Evolutionary conservation across 2,113 vertebrate genomes (phyloP), one percentile per base, ranked within the genome.

Genomic region (Perca flavescens): DNA sequence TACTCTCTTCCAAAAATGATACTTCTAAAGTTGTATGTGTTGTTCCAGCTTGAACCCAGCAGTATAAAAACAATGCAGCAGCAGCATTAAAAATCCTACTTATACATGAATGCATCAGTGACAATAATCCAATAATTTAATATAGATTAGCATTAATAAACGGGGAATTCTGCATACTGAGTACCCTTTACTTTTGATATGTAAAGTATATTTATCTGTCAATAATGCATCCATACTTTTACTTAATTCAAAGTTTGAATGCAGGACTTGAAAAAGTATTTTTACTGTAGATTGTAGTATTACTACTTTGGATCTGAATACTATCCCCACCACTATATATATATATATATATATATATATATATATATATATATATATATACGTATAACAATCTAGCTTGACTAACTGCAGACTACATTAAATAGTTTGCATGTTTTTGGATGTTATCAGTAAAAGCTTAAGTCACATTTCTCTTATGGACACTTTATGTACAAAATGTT

Each of bases 401-500:
- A 71, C 11, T 31, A 17, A 17, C 58, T 49, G 36, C 17, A 16
- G 36, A 49, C n/a, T 28, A 22, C 10, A 25, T 46, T 2, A 77
- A n/a, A 73, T 25, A 36, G 19, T 40, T 40, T 50, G 10, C 43
- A 13, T 61, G 21, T 60, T 64, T 25, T 10, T 34, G 46, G 43
- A 56, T 56, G 47, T 54, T 28, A 49, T 66, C 64, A 73, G 4
- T 17, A 16, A 57, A 28, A 65, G 69, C 53, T 21, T 28, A 52
- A 17, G 65, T 72, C 74, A 58, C n/a, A n/a, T 86, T 71, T 64
- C n/a, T 65, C 60, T 53, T 19, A 2, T 31, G 11, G 15, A 66
- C 19, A 21, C 50, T 57, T 50, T 1, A 77, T 81, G 73, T 70
- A 43, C 46, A 75, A 66, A 72, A 57, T 28, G 47, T 84, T 70